Evolutionary conservation across 35 echinoderm and acorn worm species (phyloP), one percentile per base, ranked within the genome.

Genomic region (Strongylocentrotus purpuratus): DNA sequence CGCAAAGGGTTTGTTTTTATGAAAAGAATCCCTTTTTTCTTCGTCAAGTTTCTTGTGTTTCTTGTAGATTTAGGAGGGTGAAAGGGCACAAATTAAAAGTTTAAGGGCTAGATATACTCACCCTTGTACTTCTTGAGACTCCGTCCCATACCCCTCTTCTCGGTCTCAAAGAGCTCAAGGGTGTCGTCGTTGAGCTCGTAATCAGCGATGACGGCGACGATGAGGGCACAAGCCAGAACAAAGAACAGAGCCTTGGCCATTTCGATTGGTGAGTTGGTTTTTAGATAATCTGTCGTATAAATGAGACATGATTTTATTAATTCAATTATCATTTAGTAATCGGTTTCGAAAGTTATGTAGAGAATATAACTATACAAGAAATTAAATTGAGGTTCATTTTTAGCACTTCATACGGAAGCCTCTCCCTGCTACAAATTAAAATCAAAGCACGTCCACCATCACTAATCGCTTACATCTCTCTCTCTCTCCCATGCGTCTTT

Each of bases 231-330:
- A 9, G 91, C 91, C 17, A 93, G 91, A 28, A 93, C 91, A 47
- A 93, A 93, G 91, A 93, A 93, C 3, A 93, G 91, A 93, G 91
- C 91, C 91, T 93, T 93, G 46, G 47, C 91, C 91, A 93, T 93
- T 55, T 50, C 58, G 45, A 46, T 33, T 89, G 12, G 4, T 89
- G 9, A 31, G 87, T 13, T 89, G 20, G 87, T 78, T 28, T 55
- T 55, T 7, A 78, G 65, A 78, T 78, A n/a, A 78, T 78, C 61
- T 70, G 61, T 22, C 0, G 61, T 0, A 12, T 50, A 50, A 50
- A 7, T 0, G 48, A 7, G 13, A 50, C 8, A 7, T 70, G 25
- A 70, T 13, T n/a, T n/a, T n/a, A n/a, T n/a, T n/a, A n/a, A n/a
- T n/a, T n/a, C n/a, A n/a, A n/a, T n/a, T n/a, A n/a, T n/a, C n/a